phyloP scores from a whole-genome alignment of 1,140 invertebrate genomes.

The Scaptomyza pallida region DNA sequence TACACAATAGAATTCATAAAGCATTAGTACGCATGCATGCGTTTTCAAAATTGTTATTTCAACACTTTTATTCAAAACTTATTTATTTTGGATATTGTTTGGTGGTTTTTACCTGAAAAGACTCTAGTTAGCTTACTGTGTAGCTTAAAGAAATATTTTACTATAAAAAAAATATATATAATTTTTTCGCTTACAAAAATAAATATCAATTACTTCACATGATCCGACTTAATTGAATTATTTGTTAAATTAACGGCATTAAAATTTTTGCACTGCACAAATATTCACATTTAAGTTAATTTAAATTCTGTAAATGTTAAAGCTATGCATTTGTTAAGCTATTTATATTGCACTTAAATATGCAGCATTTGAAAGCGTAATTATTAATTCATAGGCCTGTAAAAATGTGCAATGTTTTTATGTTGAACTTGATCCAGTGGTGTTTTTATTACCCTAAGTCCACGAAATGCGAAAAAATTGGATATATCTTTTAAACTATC shows the following conservation, averaged over 20 bases:
- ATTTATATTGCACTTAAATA: conserved; percentile 34
- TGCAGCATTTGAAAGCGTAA: conserved; percentile 47
- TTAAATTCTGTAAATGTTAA: conserved; percentile 24
- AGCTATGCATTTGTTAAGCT: conserved; percentile 5
- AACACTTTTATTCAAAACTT: neutral
- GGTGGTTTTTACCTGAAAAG: too few species aligned
- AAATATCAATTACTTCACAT: too few species aligned
- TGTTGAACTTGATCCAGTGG: conserved; percentile 17
- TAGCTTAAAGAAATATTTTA: too few species aligned
- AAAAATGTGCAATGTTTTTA: conserved; percentile 50
- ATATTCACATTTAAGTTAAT: conserved; percentile 26
- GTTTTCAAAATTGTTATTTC: neutral
- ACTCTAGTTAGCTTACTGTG: too few species aligned
- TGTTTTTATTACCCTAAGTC: too few species aligned
- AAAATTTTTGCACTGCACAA: neutral
- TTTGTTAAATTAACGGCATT: neutral
- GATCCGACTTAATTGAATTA: neutral
- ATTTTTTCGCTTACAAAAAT: too few species aligned
- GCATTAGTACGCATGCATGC: neutral
- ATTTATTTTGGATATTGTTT: neutral
- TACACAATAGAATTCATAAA: neutral
- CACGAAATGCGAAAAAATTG: too few species aligned
- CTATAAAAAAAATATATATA: too few species aligned
- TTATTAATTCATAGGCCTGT: conserved; percentile 61
- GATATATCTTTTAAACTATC: too few species aligned